These are phyloP conservation scores for Silurus aristotelis DNA, from an alignment of 2,797 vertebrate genomes.

Conservation along the genomic window DNA sequence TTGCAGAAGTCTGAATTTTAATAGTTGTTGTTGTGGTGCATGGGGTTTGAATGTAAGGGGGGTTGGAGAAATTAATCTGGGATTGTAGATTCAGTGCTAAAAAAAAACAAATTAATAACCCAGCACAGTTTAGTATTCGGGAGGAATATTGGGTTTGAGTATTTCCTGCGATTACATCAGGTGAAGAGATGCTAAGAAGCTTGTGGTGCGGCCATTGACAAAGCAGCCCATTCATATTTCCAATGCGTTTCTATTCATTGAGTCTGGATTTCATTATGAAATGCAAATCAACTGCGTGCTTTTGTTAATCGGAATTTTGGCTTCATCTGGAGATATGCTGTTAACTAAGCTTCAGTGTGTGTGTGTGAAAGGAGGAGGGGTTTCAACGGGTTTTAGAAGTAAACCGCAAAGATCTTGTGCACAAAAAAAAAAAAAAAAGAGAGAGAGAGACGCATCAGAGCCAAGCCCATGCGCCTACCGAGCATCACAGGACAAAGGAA, in stretches of 20 bases:
- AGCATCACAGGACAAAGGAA: constrained; percentile 12
- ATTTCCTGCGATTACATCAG: constrained; percentile 56
- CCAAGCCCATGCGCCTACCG: constrained; percentile 37
- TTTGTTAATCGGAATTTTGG: not conserved
- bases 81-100: not conserved
- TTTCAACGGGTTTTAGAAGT: not conserved
- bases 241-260: constrained; percentile 30
- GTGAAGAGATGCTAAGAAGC: constrained; percentile 30
- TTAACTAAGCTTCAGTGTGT: not conserved
- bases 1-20: not conserved
- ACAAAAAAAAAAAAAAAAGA: not conserved
- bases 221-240: constrained; percentile 52
- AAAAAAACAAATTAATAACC: not conserved
- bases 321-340: not conserved
- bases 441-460: constrained; percentile 29
- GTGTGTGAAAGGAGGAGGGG: not conserved
- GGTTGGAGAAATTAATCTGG: not conserved
- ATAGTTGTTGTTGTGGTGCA: no score
- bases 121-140: not conserved
- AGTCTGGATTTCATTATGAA: constrained; percentile 51
- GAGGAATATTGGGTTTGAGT: not conserved
- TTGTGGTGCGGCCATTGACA: constrained; percentile 40
- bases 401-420: not conserved
- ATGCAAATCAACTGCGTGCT: not conserved
- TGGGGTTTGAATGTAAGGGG: not conserved